Evolutionary conservation across 1,140 invertebrate species (phyloP).

Genomic region (Nylanderia fulva): DNA sequence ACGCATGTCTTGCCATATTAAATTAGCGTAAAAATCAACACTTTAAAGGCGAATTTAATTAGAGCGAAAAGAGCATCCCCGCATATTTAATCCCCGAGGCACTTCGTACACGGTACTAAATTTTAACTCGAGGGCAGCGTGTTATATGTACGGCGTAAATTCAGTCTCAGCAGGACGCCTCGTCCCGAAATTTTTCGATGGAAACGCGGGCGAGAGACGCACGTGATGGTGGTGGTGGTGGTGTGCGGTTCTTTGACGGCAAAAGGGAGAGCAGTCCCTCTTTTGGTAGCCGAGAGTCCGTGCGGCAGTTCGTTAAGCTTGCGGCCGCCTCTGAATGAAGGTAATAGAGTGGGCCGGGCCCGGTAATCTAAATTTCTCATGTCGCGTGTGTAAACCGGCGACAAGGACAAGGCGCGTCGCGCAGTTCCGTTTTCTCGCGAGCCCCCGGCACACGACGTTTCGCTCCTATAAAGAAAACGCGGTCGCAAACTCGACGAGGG

Average conservation of each 20-base stretch:
- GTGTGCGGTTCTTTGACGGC: slow-evolving; percentile 59
- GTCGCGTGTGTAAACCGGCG: slow-evolving; percentile 57
- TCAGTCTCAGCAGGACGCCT: slow-evolving; percentile 21
- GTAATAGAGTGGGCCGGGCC: slow-evolving; percentile 70
- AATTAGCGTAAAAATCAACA: slow-evolving; percentile 16
- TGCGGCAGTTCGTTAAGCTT: slow-evolving; percentile 72
- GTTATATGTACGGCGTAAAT: slow-evolving; percentile 34
- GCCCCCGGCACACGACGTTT: neutral
- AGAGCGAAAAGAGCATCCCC: neutral
- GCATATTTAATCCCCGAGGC: slow-evolving; percentile 21
- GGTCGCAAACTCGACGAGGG: slow-evolving; percentile 36
- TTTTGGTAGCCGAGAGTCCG: slow-evolving; percentile 61
- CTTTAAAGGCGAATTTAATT: slow-evolving; percentile 39
- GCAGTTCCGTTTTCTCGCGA: neutral
- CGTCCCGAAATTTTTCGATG: slow-evolving; percentile 61
- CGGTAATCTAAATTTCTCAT: slow-evolving; percentile 78
- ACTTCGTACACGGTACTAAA: neutral
- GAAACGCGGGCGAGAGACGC: slow-evolving; percentile 11
- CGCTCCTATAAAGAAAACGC: slow-evolving; percentile 41
- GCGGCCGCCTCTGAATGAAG: slow-evolving; percentile 70
- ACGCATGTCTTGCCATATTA: neutral
- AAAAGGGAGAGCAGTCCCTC: slow-evolving; percentile 57
- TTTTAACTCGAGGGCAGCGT: slow-evolving; percentile 30
- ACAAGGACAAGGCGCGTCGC: slow-evolving; percentile 50
- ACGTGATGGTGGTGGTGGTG: too few relatives aligned